phyloP scores from a whole-genome alignment of 1,140 invertebrate species.

The Rhagoletis pomonella region DNA sequence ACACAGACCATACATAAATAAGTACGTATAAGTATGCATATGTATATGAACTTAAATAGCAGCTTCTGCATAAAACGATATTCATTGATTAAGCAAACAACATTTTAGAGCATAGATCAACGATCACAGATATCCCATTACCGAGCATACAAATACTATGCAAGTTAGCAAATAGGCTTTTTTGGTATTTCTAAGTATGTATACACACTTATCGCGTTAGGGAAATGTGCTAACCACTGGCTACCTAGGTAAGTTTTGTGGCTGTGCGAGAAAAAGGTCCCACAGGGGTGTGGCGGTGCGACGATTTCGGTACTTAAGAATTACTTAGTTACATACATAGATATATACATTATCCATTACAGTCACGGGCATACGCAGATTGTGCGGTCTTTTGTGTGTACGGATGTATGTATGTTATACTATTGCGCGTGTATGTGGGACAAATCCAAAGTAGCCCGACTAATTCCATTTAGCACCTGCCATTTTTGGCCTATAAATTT shows the following conservation, averaged over 20 bases:
- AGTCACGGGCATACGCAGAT: background rate
- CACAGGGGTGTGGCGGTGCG: background rate
- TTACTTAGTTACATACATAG: background rate
- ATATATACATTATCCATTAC: background rate
- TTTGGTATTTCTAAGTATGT: background rate
- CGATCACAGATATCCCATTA: background rate
- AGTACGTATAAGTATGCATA: no score
- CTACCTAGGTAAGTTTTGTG: background rate
- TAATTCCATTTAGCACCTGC: background rate
- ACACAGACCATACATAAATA: background rate
- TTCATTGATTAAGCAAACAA: constrained; percentile 20
- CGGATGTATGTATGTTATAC: background rate
- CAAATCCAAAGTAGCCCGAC: background rate
- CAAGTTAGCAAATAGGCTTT: background rate
- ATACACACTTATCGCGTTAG: background rate
- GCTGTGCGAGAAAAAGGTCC: background rate
- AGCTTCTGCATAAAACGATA: background rate
- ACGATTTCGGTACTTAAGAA: constrained; percentile 5
- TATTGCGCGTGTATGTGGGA: background rate
- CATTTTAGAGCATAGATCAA: background rate
- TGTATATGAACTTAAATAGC: no score
- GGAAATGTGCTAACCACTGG: constrained; percentile 16
- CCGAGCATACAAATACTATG: background rate
- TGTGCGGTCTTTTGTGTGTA: background rate
- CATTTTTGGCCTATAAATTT: constrained; percentile 68